Evolutionary conservation across 2,888 invertebrate genomes (phyloP), one percentile per base, ranked within the genome.

Genomic region (Nymphalis polychloros): DNA sequence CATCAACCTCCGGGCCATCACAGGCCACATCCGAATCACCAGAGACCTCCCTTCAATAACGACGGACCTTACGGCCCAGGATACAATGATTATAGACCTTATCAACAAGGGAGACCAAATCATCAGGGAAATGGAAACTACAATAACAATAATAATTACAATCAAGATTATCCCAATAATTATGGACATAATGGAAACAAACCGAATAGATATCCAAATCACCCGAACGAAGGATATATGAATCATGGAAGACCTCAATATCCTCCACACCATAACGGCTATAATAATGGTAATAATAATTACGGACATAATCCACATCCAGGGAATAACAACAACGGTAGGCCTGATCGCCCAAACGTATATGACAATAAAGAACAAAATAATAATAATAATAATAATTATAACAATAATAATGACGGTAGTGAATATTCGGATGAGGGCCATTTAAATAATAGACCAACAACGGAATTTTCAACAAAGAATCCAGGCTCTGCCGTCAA

Each of bases 141-240:
- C 52, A 52, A 68, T 64, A 13, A 71, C 57, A 52, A 69, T 53
- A 66, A 72, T 55, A 55, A 55, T 31, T 31, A 6, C 48, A 20
- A 68, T 50, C 19, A 70, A 27, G 59, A 59, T 7, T 64, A 55
- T 48, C 64, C 68, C 41, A 27, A 65, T 17, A 67, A 68, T 31
- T 48, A 73, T 55, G 65, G 59, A 13, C 71, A 74, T 31, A 71
- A 80, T 23, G 72, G 73, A n/a, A 66, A 79, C 48, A 76, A 81
- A 48, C 75, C 76, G 41, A 66, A 72, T 65, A 68, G 50, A 61
- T 68, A 73, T 53, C 55, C 64, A 31, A 63, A 66, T 31, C 49
- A 72, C 68, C 52, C 35, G 8, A 63, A 63, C 6, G 67, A 72
- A 61, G 65, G 59, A 52, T 57, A 75, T 64, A 53, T 71, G 57